Evolutionary conservation across 2,888 invertebrate genomes (phyloP).

Genomic region (Tetragnatha montana): DNA sequence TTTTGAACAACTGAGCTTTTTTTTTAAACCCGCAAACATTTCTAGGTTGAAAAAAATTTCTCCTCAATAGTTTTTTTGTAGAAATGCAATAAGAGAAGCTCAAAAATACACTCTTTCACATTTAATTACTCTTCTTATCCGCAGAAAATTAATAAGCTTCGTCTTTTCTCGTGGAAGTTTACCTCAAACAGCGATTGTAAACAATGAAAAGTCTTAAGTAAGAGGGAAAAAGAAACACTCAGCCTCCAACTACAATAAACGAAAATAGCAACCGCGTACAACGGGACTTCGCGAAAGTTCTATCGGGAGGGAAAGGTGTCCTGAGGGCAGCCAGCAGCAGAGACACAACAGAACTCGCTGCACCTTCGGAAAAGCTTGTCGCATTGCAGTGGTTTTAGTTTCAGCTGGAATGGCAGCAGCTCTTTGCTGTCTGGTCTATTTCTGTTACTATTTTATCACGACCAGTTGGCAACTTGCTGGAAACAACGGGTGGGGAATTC

Average conservation of each 20-base stretch:
- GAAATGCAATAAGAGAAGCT: not conserved
- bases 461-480: conserved; percentile 50
- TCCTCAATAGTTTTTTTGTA: not conserved
- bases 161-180: not conserved
- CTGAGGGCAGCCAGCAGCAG: conserved; percentile 6
- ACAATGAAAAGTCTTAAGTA: not conserved
- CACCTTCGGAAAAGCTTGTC: conserved; percentile 50
- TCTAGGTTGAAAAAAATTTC: too few species aligned
- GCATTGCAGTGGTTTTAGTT: conserved; percentile 65
- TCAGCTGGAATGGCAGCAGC: conserved; percentile 37
- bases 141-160: not conserved
- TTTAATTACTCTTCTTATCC: not conserved
- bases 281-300: not conserved
- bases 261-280: conserved; percentile 47
- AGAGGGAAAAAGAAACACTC: conserved; percentile 15
- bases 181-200: not conserved
- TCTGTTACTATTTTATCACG: conserved; percentile 54
- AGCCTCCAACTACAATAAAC: conserved; percentile 44
- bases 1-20: too few species aligned
- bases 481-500: conserved; percentile 28
- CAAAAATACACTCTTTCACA: not conserved
- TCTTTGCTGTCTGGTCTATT: conserved; percentile 42
- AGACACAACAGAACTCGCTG: not conserved
- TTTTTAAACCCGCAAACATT: too few species aligned
- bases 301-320: not conserved